phyloP scores from a whole-genome alignment of 2,888 invertebrate genomes.

The Amphipoea oculea region DNA sequence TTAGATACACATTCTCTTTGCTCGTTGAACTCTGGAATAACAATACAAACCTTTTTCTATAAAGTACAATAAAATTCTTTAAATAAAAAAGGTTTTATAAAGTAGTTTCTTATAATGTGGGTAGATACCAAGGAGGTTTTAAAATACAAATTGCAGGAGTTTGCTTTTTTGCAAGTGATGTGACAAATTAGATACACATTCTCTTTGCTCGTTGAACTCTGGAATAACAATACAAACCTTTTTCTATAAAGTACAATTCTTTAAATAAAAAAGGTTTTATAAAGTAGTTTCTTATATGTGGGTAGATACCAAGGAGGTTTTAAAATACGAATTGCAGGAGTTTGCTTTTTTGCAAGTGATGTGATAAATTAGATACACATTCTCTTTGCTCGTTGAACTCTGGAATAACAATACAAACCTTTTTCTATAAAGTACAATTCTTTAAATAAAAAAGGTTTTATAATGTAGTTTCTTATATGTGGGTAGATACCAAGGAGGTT shows the following conservation, averaged over 20 bases:
- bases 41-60: not conserved
- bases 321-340: not conserved
- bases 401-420: too few species aligned
- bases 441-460: too few species aligned
- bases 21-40: conserved; percentile 56
- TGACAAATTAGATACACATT: conserved; percentile 66
- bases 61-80: conserved; percentile 7
- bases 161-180: conserved; percentile 12
- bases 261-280: not conserved
- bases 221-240: conserved; percentile 14
- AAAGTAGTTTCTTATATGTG: not conserved
- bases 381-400: conserved; percentile 57
- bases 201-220: conserved; percentile 52
- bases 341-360: conserved; percentile 3
- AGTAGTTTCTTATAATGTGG: not conserved
- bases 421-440: too few species aligned
- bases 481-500: too few species aligned
- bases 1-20: conserved; percentile 62
- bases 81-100: not conserved
- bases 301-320: not conserved
- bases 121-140: too few species aligned
- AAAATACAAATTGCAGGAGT: conserved; percentile 1
- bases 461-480: too few species aligned
- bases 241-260: conserved; percentile 1
- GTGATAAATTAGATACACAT: conserved; percentile 66